These are phyloP conservation scores for Diadegma fenestrale DNA, from an alignment of 2,888 invertebrate species.

Conservation along the genomic window DNA sequence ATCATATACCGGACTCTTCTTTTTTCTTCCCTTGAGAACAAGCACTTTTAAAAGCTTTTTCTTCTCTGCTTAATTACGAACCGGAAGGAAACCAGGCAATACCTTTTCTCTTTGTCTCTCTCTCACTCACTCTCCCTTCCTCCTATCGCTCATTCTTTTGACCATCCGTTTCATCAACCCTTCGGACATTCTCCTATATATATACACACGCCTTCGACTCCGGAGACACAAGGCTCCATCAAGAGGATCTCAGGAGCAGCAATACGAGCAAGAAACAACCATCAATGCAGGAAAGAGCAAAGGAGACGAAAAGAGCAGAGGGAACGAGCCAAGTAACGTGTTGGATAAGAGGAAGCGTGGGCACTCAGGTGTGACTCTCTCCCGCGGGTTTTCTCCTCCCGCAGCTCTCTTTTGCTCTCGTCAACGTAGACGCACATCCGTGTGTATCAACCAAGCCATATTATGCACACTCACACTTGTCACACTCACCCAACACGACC, in stretches of 20 bases:
- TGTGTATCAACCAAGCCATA: constrained; percentile 1
- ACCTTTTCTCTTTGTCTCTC: constrained; percentile 28
- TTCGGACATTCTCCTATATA: constrained; percentile 36
- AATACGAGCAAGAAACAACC: constrained; percentile 53
- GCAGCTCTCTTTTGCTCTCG: constrained; percentile 62
- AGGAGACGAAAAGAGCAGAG: constrained; percentile 60
- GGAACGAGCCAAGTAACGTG: constrained; percentile 71
- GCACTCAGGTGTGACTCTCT: constrained; percentile 84
- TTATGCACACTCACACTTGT: constrained; percentile 50
- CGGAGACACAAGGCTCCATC: constrained; percentile 37
- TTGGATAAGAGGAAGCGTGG: constrained; percentile 84
- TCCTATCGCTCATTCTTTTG: constrained; percentile 36
- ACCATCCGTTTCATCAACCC: constrained; percentile 45
- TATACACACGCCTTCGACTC: background rate
- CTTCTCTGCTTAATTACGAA: constrained; percentile 60
- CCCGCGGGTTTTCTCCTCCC: constrained; percentile 82
- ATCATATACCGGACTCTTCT: background rate
- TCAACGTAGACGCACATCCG: background rate
- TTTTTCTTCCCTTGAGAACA: constrained; percentile 24
- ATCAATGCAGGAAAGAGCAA: constrained; percentile 59
- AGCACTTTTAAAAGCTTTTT: constrained; percentile 44
- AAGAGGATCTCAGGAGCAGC: constrained; percentile 29
- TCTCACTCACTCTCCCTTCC: background rate
- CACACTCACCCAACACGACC: constrained; percentile 47
- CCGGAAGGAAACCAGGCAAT: constrained; percentile 64